Evolutionary conservation across 2,888 invertebrate genomes (phyloP), one percentile per base, ranked within the genome.

Genomic region (Melipona bicolor): DNA sequence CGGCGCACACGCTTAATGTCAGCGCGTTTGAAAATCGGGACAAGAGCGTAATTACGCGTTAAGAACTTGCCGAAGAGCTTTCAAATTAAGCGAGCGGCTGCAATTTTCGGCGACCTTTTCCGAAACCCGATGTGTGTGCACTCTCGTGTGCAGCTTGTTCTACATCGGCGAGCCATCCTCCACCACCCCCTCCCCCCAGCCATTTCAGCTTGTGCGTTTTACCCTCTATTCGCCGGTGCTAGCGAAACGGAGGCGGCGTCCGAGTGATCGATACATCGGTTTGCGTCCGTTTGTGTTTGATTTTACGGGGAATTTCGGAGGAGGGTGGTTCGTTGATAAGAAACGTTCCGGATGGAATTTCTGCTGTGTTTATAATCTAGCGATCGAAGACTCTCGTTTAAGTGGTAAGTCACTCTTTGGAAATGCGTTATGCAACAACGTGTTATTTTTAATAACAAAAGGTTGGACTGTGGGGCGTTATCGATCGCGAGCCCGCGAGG

Each of bases 231-330:
- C 68, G 65, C 52, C 9, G 2, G 82, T 73, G 59, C 71, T 69
- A n/a, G 76, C 65, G 69, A 77, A 82, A 61, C 43, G 78, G 81
- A 79, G 73, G 73, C 74, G 64, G 68, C 61, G 56, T 79, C 56
- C 72, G 73, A 49, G n/a, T 79, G 86, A 88, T 88, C 88, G 88
- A 88, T 89, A 84, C 84, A 89, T 88, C 81, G 81, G 72, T 62
- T 72, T 72, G 78, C 69, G 78, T 85, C 79, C 85, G 69, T 85
- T 85, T 87, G 80, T 56, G 72, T 77, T 83, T 72, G 79, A 86
- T 65, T 52, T 54, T 54, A 43, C 3, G 43, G 32, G 36, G 52
- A 43, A 24, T 49, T 68, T 49, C 21, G 21, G 0, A 21, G 4
- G 4, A 43, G 13, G 27, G 27, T 5, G 27, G 15, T 32, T 32